phyloP scores from a whole-genome alignment of 1,140 invertebrate species.

The Diabrotica virgifera region DNA sequence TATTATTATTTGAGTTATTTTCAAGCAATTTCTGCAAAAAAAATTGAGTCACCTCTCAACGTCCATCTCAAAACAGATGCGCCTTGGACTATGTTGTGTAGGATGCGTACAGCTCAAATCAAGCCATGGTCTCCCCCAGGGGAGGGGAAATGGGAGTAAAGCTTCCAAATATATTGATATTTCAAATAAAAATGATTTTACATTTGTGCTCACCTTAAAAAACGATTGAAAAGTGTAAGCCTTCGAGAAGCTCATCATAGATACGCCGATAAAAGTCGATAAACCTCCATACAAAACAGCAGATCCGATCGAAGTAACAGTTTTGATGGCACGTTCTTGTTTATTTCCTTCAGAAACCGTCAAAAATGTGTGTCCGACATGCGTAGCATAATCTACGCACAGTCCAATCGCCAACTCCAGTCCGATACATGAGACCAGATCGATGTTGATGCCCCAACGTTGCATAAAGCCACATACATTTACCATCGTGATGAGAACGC shows the following conservation, averaged over 20 bases:
- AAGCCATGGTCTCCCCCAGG: too few species aligned
- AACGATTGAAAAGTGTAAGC: conserved; percentile 80
- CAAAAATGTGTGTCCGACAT: conserved; percentile 82
- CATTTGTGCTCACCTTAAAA: conserved; percentile 60
- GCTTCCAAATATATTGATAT: conserved; percentile 15
- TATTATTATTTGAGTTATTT: too few species aligned
- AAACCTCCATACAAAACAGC: conserved; percentile 79
- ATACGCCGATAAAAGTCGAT: conserved; percentile 75
- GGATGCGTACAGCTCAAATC: too few species aligned
- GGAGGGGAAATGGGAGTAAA: too few species aligned
- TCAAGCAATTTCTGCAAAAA: too few species aligned
- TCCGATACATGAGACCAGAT: conserved; percentile 81
- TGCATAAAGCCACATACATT: conserved; percentile 82
- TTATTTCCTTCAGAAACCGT: conserved; percentile 54
- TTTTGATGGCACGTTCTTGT: conserved; percentile 61
- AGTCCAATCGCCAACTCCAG: conserved; percentile 83
- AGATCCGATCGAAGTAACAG: conserved; percentile 72
- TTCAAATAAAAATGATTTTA: neutral
- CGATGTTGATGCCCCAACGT: conserved; percentile 77
- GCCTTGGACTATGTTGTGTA: too few species aligned
- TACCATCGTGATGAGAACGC: conserved; percentile 72
- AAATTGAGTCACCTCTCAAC: too few species aligned
- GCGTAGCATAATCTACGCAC: conserved; percentile 85
- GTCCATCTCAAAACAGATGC: too few species aligned
- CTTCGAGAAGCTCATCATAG: conserved; percentile 66